These are phyloP conservation scores for Xiphophorus hellerii DNA, from an alignment of 2,113 vertebrate species.

Conservation along the genomic window DNA sequence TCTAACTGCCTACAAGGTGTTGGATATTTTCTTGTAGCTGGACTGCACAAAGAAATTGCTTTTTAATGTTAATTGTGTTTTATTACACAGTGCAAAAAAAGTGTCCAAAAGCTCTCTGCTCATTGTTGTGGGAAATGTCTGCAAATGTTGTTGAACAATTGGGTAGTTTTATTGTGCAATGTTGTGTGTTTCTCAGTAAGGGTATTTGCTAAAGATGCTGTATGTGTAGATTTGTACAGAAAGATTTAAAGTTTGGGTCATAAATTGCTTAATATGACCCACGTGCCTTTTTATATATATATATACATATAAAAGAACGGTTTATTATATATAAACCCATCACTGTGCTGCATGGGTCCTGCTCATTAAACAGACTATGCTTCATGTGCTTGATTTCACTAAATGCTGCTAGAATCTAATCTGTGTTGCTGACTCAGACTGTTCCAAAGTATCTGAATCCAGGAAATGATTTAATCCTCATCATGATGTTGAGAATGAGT, in stretches of 20 bases:
- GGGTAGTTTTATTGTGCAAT: conserved; percentile 74
- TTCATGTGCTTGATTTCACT: conserved; percentile 68
- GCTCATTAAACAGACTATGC: conserved; percentile 60
- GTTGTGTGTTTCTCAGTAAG: conserved; percentile 64
- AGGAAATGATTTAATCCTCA: conserved; percentile 24
- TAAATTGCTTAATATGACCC: conserved; percentile 63
- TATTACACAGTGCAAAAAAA: conserved; percentile 38
- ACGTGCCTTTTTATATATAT: conserved; percentile 71
- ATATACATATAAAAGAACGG: not conserved
- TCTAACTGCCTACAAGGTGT: conserved; percentile 12
- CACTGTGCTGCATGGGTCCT: conserved; percentile 62
- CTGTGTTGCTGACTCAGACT: conserved; percentile 29
- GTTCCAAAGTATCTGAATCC: conserved; percentile 54
- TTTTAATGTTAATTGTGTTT: conserved; percentile 48
- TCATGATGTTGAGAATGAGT: conserved; percentile 33
- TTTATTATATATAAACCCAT: conserved; percentile 6
- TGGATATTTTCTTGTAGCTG: conserved; percentile 36
- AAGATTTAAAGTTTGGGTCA: conserved; percentile 54
- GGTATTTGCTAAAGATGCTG: conserved; percentile 64
- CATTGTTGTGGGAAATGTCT: conserved; percentile 50
- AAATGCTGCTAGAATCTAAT: conserved; percentile 74
- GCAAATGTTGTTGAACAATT: conserved; percentile 54
- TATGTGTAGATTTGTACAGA: conserved; percentile 78
- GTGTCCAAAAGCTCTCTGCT: conserved; percentile 30
- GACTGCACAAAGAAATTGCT: conserved; percentile 35